Percentiles rank a stretch among this genome's conserved stretches.
These are phyloP conservation scores for Cyprinodon brontotheroides DNA, from an alignment of 2,113 vertebrate genomes.

Conservation along the genomic window DNA sequence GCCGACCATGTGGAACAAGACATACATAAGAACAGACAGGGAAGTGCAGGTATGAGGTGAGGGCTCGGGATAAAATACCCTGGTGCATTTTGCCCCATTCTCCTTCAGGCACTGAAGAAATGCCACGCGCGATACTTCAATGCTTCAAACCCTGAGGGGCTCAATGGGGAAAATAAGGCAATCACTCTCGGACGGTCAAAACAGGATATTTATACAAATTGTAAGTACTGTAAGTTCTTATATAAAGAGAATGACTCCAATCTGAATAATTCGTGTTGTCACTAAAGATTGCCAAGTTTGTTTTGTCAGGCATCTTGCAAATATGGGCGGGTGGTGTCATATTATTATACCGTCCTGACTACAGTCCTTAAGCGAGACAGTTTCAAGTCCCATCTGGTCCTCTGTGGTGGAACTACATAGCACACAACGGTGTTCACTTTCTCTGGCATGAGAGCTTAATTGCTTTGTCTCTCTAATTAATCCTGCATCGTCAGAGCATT, in stretches of 20 bases:
- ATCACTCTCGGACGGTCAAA: no score
- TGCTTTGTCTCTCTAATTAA: not conserved
- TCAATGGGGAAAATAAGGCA: not conserved
- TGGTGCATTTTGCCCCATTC: no score
- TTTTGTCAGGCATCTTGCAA: not conserved
- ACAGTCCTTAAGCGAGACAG: not conserved
- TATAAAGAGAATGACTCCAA: not conserved
- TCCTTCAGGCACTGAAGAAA: slow-evolving; percentile 25
- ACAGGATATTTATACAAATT: no score
- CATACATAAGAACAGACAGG: slow-evolving; percentile 14
- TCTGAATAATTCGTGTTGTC: not conserved
- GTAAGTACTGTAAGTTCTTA: no score
- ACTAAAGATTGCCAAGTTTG: not conserved
- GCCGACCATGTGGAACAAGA: no score
- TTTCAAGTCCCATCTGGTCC: not conserved
- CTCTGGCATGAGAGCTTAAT: not conserved
- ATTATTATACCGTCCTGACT: no score
- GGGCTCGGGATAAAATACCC: no score
- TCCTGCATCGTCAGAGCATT: not conserved
- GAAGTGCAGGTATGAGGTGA: not conserved
- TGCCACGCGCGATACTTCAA: not conserved
- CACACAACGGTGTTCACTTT: not conserved
- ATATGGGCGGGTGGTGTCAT: not conserved
- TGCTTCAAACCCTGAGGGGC: slow-evolving; percentile 11
- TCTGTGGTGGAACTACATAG: not conserved